A percentile compares a stretch with the other conserved stretches of the same genome.
These are phyloP conservation scores for Hypocryptadius cinnamomeus DNA, from an alignment of 2,113 vertebrate species.

Conservation along the genomic window DNA sequence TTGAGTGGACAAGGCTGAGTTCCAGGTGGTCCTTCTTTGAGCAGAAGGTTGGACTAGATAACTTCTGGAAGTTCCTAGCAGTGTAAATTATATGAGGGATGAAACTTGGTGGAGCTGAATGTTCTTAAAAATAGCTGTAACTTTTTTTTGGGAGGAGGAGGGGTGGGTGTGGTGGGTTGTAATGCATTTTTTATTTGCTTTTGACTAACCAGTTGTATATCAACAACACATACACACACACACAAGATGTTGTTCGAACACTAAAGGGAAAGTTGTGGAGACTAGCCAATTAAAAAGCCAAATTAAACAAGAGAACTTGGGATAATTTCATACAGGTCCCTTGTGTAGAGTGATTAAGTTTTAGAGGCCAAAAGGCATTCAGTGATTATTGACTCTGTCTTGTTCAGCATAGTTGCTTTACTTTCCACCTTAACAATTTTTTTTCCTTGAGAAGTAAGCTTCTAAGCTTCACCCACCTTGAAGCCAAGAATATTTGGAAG, in stretches of 20 bases:
- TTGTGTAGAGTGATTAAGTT: conserved; percentile 16
- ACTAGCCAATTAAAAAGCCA: conserved; percentile 27
- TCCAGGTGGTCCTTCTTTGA: background rate
- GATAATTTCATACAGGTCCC: conserved; percentile 20
- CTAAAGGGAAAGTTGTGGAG: background rate
- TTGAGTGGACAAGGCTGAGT: background rate
- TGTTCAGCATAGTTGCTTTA: background rate
- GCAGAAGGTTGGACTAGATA: background rate
- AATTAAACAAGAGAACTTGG: conserved; percentile 39
- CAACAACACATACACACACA: background rate
- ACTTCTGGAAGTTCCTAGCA: background rate
- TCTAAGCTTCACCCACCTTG: background rate
- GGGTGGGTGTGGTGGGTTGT: background rate
- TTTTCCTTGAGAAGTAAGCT: background rate
- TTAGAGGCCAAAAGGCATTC: background rate
- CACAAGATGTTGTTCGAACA: background rate
- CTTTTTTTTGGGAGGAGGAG: accelerated
- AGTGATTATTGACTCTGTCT: background rate
- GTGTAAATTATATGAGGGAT: background rate
- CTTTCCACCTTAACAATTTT: background rate
- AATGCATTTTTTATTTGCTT: background rate
- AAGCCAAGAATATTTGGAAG: conserved; percentile 47
- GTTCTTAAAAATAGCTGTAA: conserved; percentile 5
- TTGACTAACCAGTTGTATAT: background rate
- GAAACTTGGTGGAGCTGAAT: background rate